Evolutionary conservation across 2,797 vertebrate species (phyloP), one percentile per base, ranked within the genome.

Genomic region (Malacoctenus gilli): DNA sequence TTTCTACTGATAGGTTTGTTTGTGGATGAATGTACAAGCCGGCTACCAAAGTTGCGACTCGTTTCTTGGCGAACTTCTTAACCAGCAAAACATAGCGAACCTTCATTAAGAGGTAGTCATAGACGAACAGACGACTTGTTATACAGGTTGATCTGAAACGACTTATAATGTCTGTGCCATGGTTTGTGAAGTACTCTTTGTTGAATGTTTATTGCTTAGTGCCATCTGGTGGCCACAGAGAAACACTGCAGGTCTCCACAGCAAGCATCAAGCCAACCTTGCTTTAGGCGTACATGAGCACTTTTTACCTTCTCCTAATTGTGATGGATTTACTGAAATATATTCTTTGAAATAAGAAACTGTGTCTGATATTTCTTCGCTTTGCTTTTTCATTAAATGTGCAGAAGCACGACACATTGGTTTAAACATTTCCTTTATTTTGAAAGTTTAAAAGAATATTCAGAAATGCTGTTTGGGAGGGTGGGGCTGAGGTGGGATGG

Each of bases 381-480:
- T 35, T 9, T 4, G 3, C 15, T 60, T 20, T 18, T 7, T n/a
- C 8, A 38, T 2, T 8, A 16, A 21, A n/a, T 8, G 9, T 21
- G 34, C 2, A 20, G 11, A 41, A 4, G 14, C 28, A 47, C 10
- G 8, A 54, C 23, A 59, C 19, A 53, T 22, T 39, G 21, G 49
- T 71, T 75, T 59, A 16, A 78, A 72, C 28, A 49, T 76, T 79
- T 67, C 67, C 79, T 88, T 91, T 89, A 88, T 87, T 89, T 83
- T 49, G 53, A 49, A 86, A 79, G 80, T 73, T 65, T 72, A 70
- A 78, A 63, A 74, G 37, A 63, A 72, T 76, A 75, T 70, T 68
- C 36, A 79, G 73, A 85, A 84, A 89, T 83, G 77, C 61, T 59
- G 56, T 41, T 61, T 5, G 25, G 62, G 65, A 37, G 61, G 40